Percentiles rank a stretch among this genome's conserved stretches.
These are phyloP conservation scores for Murina feae DNA, from an alignment of 2,113 vertebrate species.

Conservation along the genomic window DNA sequence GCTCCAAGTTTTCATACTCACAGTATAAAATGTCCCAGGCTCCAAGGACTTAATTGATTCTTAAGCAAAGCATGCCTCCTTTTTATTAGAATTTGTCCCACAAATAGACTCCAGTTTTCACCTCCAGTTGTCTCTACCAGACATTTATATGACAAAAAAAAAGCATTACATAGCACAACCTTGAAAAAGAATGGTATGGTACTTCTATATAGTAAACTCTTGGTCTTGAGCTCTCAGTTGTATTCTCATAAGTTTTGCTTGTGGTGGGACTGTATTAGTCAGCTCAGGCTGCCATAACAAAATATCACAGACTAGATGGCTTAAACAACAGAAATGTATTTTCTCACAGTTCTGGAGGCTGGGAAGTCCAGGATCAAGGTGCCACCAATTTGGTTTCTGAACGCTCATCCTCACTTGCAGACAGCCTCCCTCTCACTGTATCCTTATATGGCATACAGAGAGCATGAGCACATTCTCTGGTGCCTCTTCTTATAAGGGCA, in stretches of 20 bases:
- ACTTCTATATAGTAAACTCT: constrained; percentile 48
- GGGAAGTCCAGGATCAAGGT: background rate
- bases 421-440: background rate
- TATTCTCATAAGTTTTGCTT: constrained; percentile 25
- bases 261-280: background rate
- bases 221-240: constrained; percentile 6
- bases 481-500: background rate
- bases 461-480: constrained; percentile 19
- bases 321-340: background rate
- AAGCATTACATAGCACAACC: background rate
- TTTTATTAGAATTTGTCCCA: constrained; percentile 46
- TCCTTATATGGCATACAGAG: background rate
- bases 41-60: constrained; percentile 43
- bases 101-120: constrained; percentile 23
- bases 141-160: constrained; percentile 14
- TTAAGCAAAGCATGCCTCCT: constrained; percentile 25
- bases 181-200: constrained; percentile 36
- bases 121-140: background rate
- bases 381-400: background rate
- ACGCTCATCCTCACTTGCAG: background rate
- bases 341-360: background rate
- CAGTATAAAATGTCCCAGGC: background rate
- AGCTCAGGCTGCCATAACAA: background rate
- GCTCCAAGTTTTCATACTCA: background rate
- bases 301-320: background rate